Evolutionary conservation across 35 echinoderm and acorn worm genomes (phyloP).

Genomic region (Stichopus chloronotus): DNA sequence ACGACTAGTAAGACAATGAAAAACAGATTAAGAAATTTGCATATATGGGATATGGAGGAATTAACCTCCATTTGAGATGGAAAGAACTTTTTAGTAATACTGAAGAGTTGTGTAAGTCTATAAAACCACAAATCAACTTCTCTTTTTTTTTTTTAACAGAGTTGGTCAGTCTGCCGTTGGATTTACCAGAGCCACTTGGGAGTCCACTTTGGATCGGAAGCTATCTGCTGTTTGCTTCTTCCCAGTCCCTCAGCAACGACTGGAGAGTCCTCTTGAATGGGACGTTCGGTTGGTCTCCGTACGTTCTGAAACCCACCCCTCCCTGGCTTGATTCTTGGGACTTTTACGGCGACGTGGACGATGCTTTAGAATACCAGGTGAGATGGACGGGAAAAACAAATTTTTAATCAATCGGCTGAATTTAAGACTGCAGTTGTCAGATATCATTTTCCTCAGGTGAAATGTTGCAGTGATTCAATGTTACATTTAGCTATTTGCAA

Average conservation of each 20-base stretch:
- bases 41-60: neutral
- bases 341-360: constrained; percentile 79
- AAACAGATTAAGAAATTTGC: neutral
- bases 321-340: constrained; percentile 82
- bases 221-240: constrained; percentile 88
- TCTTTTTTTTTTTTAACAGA: neutral
- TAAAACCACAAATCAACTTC: too few relatives aligned
- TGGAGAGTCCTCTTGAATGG: constrained; percentile 88
- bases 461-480: too few relatives aligned
- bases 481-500: too few relatives aligned
- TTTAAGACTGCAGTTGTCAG: neutral
- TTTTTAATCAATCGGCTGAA: neutral
- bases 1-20: neutral
- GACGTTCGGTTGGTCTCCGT: constrained; percentile 91
- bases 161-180: constrained; percentile 46
- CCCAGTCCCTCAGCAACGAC: constrained; percentile 58
- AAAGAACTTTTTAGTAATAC: too few relatives aligned
- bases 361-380: constrained; percentile 82
- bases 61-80: too few relatives aligned
- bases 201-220: constrained; percentile 90
- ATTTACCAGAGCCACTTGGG: constrained; percentile 57
- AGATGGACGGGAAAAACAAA: neutral
- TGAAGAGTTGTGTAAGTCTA: too few relatives aligned
- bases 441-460: neutral
- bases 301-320: constrained; percentile 75